Conservation (phyloP, 2,888 invertebrate species). For the Acanthosoma haemorrhoidale region DNA sequence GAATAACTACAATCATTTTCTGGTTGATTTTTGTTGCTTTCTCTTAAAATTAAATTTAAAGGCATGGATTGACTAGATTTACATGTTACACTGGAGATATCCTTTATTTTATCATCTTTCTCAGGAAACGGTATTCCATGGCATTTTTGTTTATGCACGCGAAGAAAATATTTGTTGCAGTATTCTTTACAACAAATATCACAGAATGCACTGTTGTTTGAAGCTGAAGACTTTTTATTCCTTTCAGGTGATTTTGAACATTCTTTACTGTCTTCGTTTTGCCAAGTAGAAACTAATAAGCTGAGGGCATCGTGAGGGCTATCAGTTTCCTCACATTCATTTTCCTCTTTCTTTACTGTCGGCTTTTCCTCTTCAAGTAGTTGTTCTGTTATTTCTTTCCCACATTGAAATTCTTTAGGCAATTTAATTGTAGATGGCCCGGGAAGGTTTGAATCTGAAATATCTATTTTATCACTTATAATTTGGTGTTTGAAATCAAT, state of each 20-base stretch:
- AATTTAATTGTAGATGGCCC: conserved; percentile 31
- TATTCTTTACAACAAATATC: conserved; percentile 90
- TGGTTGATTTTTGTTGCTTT: conserved; percentile 34
- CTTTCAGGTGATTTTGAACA: conserved; percentile 35
- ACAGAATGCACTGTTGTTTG: conserved; percentile 68
- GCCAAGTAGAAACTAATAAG: conserved; percentile 34
- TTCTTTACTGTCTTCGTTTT: conserved; percentile 35
- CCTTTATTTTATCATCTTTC: conserved; percentile 38
- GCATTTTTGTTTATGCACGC: conserved; percentile 84
- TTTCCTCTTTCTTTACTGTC: conserved; percentile 34
- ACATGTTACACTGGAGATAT: conserved; percentile 22
- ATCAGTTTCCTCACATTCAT: conserved; percentile 31
- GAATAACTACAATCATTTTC: conserved; percentile 32
- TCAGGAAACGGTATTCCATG: conserved; percentile 67
- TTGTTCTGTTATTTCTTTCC: conserved; percentile 24
- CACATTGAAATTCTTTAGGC: not conserved
- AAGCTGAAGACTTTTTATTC: conserved; percentile 10
- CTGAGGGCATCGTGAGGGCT: conserved; percentile 34
- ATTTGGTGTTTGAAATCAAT: conserved; percentile 37
- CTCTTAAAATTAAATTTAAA: conserved; percentile 39
- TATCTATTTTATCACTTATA: conserved; percentile 32
- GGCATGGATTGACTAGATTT: conserved; percentile 38
- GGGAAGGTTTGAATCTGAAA: conserved; percentile 30
- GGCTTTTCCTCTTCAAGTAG: conserved; percentile 32
- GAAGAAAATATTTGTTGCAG: conserved; percentile 84